Base-by-base conservation (phyloP, 2,888 invertebrate species). In the Epinotia brunnichana region DNA sequence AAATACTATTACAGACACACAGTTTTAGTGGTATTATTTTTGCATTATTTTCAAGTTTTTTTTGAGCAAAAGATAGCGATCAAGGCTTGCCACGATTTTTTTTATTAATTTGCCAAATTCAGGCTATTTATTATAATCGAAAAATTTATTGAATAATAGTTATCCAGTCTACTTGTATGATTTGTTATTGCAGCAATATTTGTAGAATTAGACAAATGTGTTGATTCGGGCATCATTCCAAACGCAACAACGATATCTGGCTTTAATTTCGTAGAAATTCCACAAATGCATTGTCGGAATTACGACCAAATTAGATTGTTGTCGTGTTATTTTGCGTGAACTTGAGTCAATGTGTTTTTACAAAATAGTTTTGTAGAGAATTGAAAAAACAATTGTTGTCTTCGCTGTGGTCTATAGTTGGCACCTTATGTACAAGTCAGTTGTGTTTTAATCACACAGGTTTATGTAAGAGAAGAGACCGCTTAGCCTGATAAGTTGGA, bases 211-310 rank as follows among this genome's bases (percentile, higher is more conserved):
- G 54, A 41, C 44, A 21, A 54, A 60, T 53, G 41, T 24, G 71
- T 71, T 71, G 41, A 67, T 67, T 24, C 54, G 35, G 53, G 54
- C 66, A 66, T 61, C 66, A 60, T 54, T 54, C 53, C 35, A 67
- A 64, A 35, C 59, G 53, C 44, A 17, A 29, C 66, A 41, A 64
- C 57, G 57, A 29, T 24, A 60, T 60, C 54, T 61, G 11, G 60
- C 35, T 67, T 66, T 67, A 35, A 67, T 71, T 66, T 71, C 60
- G 54, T 67, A 19, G 71, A 71, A 66, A 71, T 71, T 44, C 41
- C 13, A 41, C 44, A 67, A 67, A 66, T 61, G 66, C 66, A 54
- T 71, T 60, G 66, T 60, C 60, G 39, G 41, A 71, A 71, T 66
- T 53, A 60, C 59, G 24, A 60, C 24, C n/a, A 66, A 44, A 71